Evolutionary conservation across 1,140 invertebrate species (phyloP).

Genomic region (Drosophila tani): DNA sequence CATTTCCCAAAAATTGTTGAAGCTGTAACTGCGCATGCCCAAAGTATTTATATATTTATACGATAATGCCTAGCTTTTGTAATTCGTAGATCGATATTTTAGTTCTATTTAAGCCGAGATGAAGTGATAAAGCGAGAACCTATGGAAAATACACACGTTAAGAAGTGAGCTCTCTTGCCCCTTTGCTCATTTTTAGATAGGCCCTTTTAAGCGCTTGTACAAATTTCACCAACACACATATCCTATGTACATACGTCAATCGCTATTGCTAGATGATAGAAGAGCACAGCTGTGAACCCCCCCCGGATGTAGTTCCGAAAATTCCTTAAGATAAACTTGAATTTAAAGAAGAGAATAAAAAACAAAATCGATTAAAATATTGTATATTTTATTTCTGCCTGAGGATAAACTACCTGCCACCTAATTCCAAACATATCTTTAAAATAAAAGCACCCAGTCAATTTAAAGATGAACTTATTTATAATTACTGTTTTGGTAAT

Average conservation of each 20-base stretch:
- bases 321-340: conserved; percentile 47
- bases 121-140: conserved; percentile 59
- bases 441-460: background rate
- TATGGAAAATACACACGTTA: conserved; percentile 11
- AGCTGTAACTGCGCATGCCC: conserved; percentile 66
- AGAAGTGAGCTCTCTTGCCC: background rate
- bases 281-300: conserved; percentile 44
- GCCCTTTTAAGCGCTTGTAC: conserved; percentile 15
- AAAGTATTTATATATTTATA: conserved; percentile 77
- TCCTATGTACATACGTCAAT: conserved; percentile 39
- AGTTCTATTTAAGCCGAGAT: conserved; percentile 35
- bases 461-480: background rate
- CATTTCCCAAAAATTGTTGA: conserved; percentile 38
- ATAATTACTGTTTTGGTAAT: background rate
- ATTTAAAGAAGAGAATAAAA: conserved; percentile 40
- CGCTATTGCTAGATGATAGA: conserved; percentile 18
- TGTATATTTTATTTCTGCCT: background rate
- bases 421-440: conserved; percentile 9
- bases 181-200: conserved; percentile 23
- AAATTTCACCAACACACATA: conserved; percentile 32
- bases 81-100: conserved; percentile 52
- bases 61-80: conserved; percentile 37
- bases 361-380: conserved; percentile 7
- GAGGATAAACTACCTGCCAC: background rate
- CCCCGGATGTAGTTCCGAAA: conserved; percentile 37